phyloP scores from a whole-genome alignment of 2,888 invertebrate genomes.

The Acrobasis consociella region DNA sequence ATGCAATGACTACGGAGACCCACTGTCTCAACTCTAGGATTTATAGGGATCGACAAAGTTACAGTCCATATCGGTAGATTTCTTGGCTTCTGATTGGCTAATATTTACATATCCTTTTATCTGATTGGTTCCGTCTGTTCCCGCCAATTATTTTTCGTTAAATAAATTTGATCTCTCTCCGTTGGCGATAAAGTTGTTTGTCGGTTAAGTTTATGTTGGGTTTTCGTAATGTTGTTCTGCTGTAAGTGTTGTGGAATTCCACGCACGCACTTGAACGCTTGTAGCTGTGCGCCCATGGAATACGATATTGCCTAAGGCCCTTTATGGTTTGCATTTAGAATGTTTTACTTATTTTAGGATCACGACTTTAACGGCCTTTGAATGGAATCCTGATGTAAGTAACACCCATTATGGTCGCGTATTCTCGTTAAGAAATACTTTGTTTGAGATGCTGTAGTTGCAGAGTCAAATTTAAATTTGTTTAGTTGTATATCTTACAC shows the following conservation, averaged over 20 bases:
- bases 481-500: neutral
- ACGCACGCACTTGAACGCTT: slow-evolving; percentile 62
- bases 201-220: slow-evolving; percentile 37
- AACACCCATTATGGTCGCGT: slow-evolving; percentile 11
- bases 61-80: slow-evolving; percentile 3
- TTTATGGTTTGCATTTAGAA: slow-evolving; percentile 66
- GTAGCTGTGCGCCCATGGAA: slow-evolving; percentile 58
- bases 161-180: slow-evolving; percentile 32
- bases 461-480: neutral
- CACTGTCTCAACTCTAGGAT: slow-evolving; percentile 45
- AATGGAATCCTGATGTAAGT: slow-evolving; percentile 24
- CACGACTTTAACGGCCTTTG: slow-evolving; percentile 42
- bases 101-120: slow-evolving; percentile 36
- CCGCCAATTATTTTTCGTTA: slow-evolving; percentile 27
- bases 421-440: slow-evolving; percentile 1
- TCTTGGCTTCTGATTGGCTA: slow-evolving; percentile 42
- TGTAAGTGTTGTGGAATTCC: slow-evolving; percentile 59
- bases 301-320: slow-evolving; percentile 59
- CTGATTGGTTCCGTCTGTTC: slow-evolving; percentile 44
- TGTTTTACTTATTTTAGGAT: slow-evolving; percentile 64
- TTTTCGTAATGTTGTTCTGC: slow-evolving; percentile 47
- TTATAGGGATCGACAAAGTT: slow-evolving; percentile 12
- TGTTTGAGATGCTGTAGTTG: neutral
- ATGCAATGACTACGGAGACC: slow-evolving; percentile 49
- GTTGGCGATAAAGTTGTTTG: slow-evolving; percentile 40